Evolutionary conservation across 2,113 vertebrate genomes (phyloP), one percentile per base, ranked within the genome.

Genomic region (Sebastes schlegelii): DNA sequence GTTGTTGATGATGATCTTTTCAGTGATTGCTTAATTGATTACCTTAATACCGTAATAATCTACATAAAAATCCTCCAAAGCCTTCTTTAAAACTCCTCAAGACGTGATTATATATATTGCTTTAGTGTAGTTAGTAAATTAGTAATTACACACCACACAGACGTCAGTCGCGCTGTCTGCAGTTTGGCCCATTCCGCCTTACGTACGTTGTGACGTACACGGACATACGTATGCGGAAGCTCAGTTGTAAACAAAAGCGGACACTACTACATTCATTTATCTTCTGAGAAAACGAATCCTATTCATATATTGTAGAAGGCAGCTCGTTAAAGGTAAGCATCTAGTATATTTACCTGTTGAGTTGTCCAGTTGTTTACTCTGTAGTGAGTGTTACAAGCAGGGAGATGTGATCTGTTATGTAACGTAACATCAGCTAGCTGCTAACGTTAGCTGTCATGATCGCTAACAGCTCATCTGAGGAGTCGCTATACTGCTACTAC

Each of bases 201-300:
- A 88, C 86, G 89, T 93, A 89, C 55, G 0, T 76, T 46, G 7
- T 80, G 74, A 89, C 89, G 84, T 23, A 68, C 19, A 5, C 6
- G 17, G 10, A 62, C n/a, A 6, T 66, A 85, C 77, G 88, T 82
- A 82, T 45, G 60, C 86, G 83, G 92, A 93, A 91, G 2, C 1
- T 14, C 34, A 21, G 12, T 89, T 93, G 92, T 94, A 94, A 94
- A 94, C 93, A 94, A 89, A 82, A 83, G 60, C 85, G 60, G 75
- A 79, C 19, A 61, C 77, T 76, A 79, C 49, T 67, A 62, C 17
- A 12, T 61, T 74, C 13, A 9, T 61, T 74, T 13, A 9, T 54
- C 21, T 42, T 77, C 43, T 46, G 19, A 76, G n/a, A 42, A 43
- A 55, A 42, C 6, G 42, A 51, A 66, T 58, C n/a, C 9, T 14